phyloP scores from a whole-genome alignment of 2,797 vertebrate species.

The Chaetophractus vellerosus region DNA sequence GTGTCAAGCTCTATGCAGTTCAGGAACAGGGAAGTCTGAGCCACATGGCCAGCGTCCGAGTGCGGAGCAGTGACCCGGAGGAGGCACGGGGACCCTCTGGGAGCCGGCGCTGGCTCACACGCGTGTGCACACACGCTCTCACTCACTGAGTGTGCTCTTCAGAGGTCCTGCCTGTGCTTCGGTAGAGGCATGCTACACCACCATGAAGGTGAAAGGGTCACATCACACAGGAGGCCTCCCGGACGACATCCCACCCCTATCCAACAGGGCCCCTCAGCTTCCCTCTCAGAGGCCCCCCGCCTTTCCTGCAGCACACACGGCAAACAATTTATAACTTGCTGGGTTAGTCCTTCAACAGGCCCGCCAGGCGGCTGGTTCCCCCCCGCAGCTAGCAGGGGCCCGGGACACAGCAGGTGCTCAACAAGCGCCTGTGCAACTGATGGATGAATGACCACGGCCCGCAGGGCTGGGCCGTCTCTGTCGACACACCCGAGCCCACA shows the following conservation, averaged over 20 bases:
- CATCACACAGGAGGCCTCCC: not conserved
- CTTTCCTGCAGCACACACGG: not conserved
- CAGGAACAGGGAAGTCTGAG: not conserved
- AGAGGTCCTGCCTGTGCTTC: not conserved
- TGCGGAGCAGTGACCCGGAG: not conserved
- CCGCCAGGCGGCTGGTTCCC: no score
- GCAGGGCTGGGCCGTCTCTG: not conserved
- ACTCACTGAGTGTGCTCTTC: not conserved
- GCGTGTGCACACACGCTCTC: not conserved
- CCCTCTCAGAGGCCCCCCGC: not conserved
- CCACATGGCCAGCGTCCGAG: accelerated
- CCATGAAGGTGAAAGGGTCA: not conserved
- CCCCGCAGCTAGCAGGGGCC: no score
- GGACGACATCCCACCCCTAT: not conserved
- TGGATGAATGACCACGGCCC: not conserved
- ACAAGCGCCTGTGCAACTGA: not conserved
- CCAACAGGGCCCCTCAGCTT: not conserved
- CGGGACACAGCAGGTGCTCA: not conserved
- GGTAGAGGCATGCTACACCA: accelerated
- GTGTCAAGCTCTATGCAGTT: not conserved
- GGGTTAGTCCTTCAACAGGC: no score
- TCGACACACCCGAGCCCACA: not conserved
- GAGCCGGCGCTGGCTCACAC: no score
- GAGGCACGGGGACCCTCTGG: not conserved
- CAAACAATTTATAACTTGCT: not conserved